Evolutionary conservation across 1,140 invertebrate genomes (phyloP), one percentile per base, ranked within the genome.

Genomic region (Acromyrmex echinatior): DNA sequence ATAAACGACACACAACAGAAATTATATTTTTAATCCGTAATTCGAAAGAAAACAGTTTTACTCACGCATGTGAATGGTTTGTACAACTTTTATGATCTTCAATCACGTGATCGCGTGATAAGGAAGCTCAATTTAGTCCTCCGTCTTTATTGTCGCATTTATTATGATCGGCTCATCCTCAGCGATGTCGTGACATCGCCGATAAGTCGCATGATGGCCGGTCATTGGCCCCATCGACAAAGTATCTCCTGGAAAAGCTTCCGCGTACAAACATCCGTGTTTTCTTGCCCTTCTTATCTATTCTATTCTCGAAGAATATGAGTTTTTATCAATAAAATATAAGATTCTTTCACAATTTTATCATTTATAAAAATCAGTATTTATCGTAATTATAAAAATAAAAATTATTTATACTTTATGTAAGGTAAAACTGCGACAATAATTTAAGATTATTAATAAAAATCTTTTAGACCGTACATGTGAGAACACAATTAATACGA

Each of bases 71-170:
- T 65, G 53, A 88, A 45, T 58, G 35, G 21, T 73, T 89, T 80
- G 87, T 90, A 84, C 73, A 88, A 91, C 89, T 92, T 93, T 92
- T 58, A 92, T 86, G 90, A 91, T 86, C 14, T 31, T 4, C n/a
- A 51, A 89, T 92, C 89, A 92, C 89, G 88, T 88, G 86, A 94
- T 94, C 89, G 93, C 93, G 93, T 93, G 93, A 92, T 91, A 76
- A 86, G 78, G n/a, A n/a, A 70, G 56, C 85, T 56, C 58, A 81
- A 53, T 25, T 71, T 63, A 62, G 58, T 60, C 25, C 31, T 18
- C 25, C 16, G 58, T 62, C 25, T 73, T 88, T 87, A 71, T 58
- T 58, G 21, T 86, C 16, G 65, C 21, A 86, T 86, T 25, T 78
- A 76, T 78, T 63, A 60, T 53, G 60, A 88, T 86, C 82, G 28